Evolutionary conservation across 2,113 vertebrate genomes (phyloP), one percentile per base, ranked within the genome.

Genomic region (Myotis lucifugus): DNA sequence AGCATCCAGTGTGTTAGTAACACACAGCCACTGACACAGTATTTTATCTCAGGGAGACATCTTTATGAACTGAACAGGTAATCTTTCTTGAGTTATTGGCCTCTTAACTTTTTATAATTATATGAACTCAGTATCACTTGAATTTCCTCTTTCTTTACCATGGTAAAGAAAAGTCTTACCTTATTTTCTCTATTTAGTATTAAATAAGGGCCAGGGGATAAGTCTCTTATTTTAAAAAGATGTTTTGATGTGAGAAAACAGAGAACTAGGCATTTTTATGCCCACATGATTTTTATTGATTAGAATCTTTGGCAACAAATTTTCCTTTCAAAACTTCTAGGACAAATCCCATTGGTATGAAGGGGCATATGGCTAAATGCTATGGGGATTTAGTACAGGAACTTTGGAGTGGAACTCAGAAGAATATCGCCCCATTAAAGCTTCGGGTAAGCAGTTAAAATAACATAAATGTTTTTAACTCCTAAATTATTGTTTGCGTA

Each of bases 1-100:
- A 99, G 99, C 88, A 99, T 99, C 98, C 99, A 99, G 97, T 99
- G 99, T 95, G 99, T 99, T 97, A 99, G 99, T 98, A 99, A 99
- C 97, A 99, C 99, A 2, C 99, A 99, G 93, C 99, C 99, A 72
- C 98, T 99, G 76, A 99, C 99, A 0, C 99, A 99, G 61, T 99
- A 99, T 97, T 99, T 99, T 98, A 99, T 99, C 98, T 99, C 99
- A 98, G 99, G 99, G 83, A 99, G 98, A 98, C 99, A 99, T 91
- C 99, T 99, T 84, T 99, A 99, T 77, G 99, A 99, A 97, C 99
- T 99, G 67, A 99, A 99, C 99, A 99, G 99, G 99, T 99, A 96
- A 97, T 90, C 82, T 93, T 77, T 87, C 0, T 78, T 74, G 59
- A 94, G 0, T 6, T 61, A 1, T 9, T 94, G 85, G 0, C 92